Percentiles rank a stretch among this genome's conserved stretches.
phyloP scores from a whole-genome alignment of 2,888 invertebrate species.

The Eurytoma adleriae region DNA sequence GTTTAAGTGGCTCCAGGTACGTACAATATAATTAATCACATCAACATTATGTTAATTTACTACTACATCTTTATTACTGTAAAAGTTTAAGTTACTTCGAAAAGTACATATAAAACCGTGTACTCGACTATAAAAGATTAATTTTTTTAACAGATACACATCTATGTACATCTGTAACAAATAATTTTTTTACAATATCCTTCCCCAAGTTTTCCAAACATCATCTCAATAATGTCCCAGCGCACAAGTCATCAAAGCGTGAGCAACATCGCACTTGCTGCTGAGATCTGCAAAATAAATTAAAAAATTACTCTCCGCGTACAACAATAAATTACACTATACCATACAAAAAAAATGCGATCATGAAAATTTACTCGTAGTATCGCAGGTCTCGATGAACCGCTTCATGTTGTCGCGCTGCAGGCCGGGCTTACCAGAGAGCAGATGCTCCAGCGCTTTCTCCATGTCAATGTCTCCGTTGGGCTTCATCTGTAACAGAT shows the following conservation, averaged over 20 bases:
- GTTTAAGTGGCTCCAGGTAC: too few species aligned
- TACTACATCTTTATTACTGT: too few species aligned
- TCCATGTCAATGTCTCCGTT: constrained; percentile 43
- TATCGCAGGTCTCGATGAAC: constrained; percentile 29
- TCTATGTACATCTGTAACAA: too few species aligned
- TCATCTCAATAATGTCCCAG: constrained; percentile 9
- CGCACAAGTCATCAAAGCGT: constrained; percentile 36
- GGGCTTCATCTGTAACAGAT: constrained; percentile 30
- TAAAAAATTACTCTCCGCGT: constrained; percentile 1
- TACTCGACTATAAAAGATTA: too few species aligned
- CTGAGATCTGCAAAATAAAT: constrained; percentile 30
- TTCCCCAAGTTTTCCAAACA: too few species aligned
- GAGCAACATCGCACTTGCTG: constrained; percentile 38
- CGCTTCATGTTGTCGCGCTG: constrained; percentile 14
- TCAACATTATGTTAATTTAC: too few species aligned
- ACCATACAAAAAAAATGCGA: neutral
- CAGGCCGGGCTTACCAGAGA: constrained; percentile 12
- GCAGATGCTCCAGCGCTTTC: constrained; percentile 41
- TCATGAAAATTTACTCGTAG: constrained; percentile 14
- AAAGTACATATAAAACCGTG: too few species aligned
- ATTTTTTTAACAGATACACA: too few species aligned
- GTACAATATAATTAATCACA: too few species aligned
- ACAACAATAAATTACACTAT: neutral
- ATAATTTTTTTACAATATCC: too few species aligned
- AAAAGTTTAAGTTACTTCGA: too few species aligned